These are phyloP conservation scores for Glomeris marginata DNA, from an alignment of 2,888 invertebrate species.

Conservation along the genomic window DNA sequence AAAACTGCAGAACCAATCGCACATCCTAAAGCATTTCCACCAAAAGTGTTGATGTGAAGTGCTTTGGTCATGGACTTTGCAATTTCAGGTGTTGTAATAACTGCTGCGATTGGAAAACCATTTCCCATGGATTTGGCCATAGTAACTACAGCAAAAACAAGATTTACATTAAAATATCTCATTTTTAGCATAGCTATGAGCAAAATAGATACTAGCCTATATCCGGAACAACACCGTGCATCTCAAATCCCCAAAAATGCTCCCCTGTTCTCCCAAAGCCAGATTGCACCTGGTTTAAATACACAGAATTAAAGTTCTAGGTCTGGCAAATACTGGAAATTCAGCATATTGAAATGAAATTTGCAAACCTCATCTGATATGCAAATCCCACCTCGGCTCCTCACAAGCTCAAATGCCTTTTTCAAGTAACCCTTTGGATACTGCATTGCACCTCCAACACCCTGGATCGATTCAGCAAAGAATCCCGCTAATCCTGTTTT, in stretches of 20 bases:
- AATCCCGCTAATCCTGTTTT: constrained; percentile 68
- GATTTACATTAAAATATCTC: neutral
- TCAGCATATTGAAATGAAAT: neutral
- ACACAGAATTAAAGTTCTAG: constrained; percentile 1
- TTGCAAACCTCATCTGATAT: constrained; percentile 71
- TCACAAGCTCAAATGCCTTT: constrained; percentile 59
- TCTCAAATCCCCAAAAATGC: constrained; percentile 91
- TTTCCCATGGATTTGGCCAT: constrained; percentile 86
- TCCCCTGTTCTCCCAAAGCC: constrained; percentile 92
- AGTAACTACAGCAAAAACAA: constrained; percentile 42
- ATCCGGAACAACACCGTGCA: constrained; percentile 71
- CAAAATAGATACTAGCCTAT: constrained; percentile 37
- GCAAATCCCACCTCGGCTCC: constrained; percentile 68
- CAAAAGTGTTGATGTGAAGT: constrained; percentile 86
- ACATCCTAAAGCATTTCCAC: constrained; percentile 84
- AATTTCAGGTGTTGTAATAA: constrained; percentile 78
- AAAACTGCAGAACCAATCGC: constrained; percentile 81
- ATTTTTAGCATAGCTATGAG: neutral
- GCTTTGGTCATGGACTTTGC: constrained; percentile 60
- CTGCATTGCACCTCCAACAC: constrained; percentile 86
- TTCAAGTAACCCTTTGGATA: constrained; percentile 76
- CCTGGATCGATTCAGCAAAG: constrained; percentile 89
- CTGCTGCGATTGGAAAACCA: constrained; percentile 90
- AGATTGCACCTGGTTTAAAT: constrained; percentile 58
- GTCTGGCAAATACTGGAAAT: neutral